Conservation (phyloP, 2,113 vertebrate genomes). For the Chamaetylas fuelleborni region DNA sequence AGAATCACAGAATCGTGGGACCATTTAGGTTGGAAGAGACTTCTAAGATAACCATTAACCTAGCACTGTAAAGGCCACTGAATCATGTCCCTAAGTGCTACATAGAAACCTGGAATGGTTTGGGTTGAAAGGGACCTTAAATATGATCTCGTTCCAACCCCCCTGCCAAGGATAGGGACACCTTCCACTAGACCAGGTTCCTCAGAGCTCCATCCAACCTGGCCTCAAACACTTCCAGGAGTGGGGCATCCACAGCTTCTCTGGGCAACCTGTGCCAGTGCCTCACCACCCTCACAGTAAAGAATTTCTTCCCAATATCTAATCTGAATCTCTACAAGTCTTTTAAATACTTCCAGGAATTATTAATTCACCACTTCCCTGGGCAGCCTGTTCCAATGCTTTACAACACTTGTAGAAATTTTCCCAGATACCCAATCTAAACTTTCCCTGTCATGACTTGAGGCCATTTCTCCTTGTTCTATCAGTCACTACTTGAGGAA, state of each 20-base stretch:
- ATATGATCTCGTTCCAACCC: rapidly evolving
- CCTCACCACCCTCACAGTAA: neutral
- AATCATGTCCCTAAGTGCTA: neutral
- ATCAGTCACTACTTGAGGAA: neutral
- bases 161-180: neutral
- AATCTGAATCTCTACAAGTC: neutral
- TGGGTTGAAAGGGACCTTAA: neutral
- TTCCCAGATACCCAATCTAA: neutral
- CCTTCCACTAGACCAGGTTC: neutral
- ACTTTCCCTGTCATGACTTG: neutral
- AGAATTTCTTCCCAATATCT: neutral
- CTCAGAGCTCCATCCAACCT: neutral
- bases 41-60: neutral
- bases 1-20: neutral
- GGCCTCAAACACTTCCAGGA: neutral
- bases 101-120: neutral
- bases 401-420: neutral
- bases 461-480: neutral
- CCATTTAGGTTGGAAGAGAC: neutral
- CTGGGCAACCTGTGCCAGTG: neutral
- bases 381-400: neutral
- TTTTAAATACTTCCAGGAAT: neutral
- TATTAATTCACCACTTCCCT: neutral
- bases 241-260: neutral
- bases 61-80: neutral